Percentiles rank a stretch among this genome's conserved stretches.
Evolutionary conservation across 2,888 invertebrate genomes (phyloP).

Genomic region (Aproaerema taeniolella): DNA sequence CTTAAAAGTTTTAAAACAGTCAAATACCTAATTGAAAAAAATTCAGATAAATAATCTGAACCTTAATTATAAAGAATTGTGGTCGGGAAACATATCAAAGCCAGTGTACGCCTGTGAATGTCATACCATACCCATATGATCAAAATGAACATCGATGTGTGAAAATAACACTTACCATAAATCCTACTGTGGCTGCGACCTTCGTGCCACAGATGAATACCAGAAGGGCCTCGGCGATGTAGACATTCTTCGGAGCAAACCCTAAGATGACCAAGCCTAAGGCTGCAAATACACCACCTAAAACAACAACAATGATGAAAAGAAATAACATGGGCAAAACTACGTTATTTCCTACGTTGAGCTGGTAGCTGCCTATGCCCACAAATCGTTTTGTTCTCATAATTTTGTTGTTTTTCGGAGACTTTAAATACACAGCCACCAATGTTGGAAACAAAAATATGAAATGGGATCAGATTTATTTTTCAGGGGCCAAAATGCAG

Average conservation of each 20-base stretch:
- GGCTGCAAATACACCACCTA: constrained; percentile 76
- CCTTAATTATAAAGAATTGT: background rate
- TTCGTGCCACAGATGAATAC: constrained; percentile 80
- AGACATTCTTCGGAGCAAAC: constrained; percentile 65
- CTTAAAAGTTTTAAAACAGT: background rate
- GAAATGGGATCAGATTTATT: too few relatives aligned
- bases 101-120: background rate
- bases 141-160: too few relatives aligned
- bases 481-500: background rate
- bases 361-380: background rate
- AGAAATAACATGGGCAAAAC: too few relatives aligned
- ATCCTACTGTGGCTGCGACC: constrained; percentile 79
- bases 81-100: background rate
- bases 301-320: constrained; percentile 22
- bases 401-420: background rate
- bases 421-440: background rate
- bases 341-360: too few relatives aligned
- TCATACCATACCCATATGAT: too few relatives aligned
- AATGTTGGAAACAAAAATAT: too few relatives aligned
- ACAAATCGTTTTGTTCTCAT: background rate
- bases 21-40: background rate
- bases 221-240: constrained; percentile 74
- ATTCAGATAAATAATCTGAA: background rate
- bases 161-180: constrained; percentile 71
- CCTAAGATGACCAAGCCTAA: constrained; percentile 75